Base-by-base conservation (phyloP, 2,113 vertebrate species). In the Otocyon megalotis region DNA sequence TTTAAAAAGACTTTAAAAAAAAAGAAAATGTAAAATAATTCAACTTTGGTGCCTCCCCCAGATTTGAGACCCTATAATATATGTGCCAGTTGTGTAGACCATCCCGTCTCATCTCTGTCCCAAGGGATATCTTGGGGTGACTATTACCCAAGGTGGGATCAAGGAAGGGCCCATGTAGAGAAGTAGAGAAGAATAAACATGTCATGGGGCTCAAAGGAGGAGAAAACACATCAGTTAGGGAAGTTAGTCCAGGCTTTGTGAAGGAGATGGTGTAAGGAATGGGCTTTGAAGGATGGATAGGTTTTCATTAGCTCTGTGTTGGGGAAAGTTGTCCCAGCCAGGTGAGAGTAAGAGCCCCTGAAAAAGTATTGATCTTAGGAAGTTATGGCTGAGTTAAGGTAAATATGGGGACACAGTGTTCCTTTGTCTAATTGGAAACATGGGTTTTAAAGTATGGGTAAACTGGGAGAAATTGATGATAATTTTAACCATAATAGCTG, bases 21-120 rank as follows among this genome's bases (percentile, higher is more conserved):
- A 69, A 69, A 69, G 48, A 86, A 96, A 83, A 85, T 76, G 20
- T 80, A 92, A 79, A 82, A 53, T 82, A 72, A 87, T 76, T 95
- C 28, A 82, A 56, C 22, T 77, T 22, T 77, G 30, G 76, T 60
- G n/a, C 14, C 30, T 32, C 11, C 8, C 53, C 13, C 7, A 85
- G 54, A 81, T 30, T 43, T 79, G 62, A 82, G 77, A 76, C 20
- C 20, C 35, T 65, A 3, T 22, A 50, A 5, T 65, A 2, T 60
- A 30, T 28, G n/a, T 74, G 2, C 13, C 35, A 58, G 22, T 16
- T 97, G 16, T 94, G n/a, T 50, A 89, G 54, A 88, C n/a, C 56
- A 26, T 60, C 14, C 35, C 2, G 4, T 69, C 11, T 93, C 67
- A 65, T n/a, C 17, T 5, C 4, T 53, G 13, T 35, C 60, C 3